phyloP scores from a whole-genome alignment of 2,888 invertebrate genomes.

The Athripsodes cinereus region DNA sequence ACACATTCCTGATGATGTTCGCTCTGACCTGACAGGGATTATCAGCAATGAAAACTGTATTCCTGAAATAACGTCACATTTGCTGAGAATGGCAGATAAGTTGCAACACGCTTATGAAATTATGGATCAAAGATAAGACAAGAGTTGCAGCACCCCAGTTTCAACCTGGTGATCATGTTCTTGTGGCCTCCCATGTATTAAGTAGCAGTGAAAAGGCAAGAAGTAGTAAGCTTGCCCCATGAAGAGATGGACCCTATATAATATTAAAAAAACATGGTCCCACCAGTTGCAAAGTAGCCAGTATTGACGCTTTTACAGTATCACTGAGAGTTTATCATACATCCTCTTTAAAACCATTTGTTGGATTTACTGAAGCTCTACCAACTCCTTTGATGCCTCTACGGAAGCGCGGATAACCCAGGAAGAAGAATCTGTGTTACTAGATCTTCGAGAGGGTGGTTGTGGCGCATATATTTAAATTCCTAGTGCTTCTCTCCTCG shows the following conservation, averaged over 20 bases:
- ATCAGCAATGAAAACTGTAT: not conserved
- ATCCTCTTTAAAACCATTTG: not conserved
- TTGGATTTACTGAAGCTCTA: not conserved
- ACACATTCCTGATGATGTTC: too few species aligned
- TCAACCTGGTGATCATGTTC: not conserved
- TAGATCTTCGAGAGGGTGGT: constrained; percentile 3
- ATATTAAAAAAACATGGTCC: not conserved
- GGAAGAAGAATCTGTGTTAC: not conserved
- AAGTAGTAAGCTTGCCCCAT: not conserved
- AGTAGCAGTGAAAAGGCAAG: too few species aligned
- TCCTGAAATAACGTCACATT: not conserved
- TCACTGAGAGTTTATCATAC: not conserved
- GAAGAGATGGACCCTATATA: constrained; percentile 1
- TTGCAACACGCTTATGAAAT: not conserved
- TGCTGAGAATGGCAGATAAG: not conserved
- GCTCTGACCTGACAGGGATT: too few species aligned
- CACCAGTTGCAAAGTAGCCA: not conserved
- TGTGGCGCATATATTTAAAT: not conserved
- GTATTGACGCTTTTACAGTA: not conserved
- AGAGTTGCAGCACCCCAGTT: not conserved
- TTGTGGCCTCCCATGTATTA: too few species aligned
- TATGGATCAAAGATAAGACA: not conserved
- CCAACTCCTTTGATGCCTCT: not conserved
- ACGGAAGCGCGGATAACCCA: not conserved
- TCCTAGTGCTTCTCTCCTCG: too few species aligned